These are phyloP conservation scores for Chloroceryle amazona DNA, from an alignment of 2,797 vertebrate genomes.

Conservation along the genomic window DNA sequence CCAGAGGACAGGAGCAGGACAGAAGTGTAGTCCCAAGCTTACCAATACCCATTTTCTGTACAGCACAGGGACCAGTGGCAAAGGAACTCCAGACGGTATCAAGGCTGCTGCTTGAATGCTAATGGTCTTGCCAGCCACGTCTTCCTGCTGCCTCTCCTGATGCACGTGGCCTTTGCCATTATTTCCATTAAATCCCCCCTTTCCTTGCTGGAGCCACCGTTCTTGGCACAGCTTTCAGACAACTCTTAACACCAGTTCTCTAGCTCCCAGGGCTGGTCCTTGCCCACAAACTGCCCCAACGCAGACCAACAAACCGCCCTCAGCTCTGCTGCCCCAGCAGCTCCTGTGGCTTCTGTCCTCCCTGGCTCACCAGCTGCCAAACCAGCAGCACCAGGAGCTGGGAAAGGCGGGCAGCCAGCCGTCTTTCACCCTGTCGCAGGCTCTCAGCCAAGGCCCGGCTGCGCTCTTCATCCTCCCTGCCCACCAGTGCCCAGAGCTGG, in stretches of 20 bases:
- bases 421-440: rapidly evolving
- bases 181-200: neutral
- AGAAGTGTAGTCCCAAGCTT: neutral
- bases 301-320: neutral
- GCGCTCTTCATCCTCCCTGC: neutral
- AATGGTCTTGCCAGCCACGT: neutral
- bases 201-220: neutral
- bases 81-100: neutral
- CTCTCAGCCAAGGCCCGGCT: neutral
- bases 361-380: neutral
- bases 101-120: neutral
- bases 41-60: neutral
- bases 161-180: neutral
- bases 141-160: neutral
- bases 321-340: neutral
- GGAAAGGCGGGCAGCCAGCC: too few relatives aligned
- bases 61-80: neutral
- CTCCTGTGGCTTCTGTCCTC: neutral
- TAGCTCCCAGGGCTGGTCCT: neutral
- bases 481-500: neutral
- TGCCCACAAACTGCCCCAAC: neutral
- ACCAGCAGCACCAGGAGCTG: rapidly evolving
- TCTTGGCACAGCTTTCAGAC: neutral
- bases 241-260: neutral
- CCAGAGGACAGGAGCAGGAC: neutral